Evolutionary conservation across 2,113 vertebrate species (phyloP), one percentile per base, ranked within the genome.

Genomic region (Brachypodius melanocephalos): DNA sequence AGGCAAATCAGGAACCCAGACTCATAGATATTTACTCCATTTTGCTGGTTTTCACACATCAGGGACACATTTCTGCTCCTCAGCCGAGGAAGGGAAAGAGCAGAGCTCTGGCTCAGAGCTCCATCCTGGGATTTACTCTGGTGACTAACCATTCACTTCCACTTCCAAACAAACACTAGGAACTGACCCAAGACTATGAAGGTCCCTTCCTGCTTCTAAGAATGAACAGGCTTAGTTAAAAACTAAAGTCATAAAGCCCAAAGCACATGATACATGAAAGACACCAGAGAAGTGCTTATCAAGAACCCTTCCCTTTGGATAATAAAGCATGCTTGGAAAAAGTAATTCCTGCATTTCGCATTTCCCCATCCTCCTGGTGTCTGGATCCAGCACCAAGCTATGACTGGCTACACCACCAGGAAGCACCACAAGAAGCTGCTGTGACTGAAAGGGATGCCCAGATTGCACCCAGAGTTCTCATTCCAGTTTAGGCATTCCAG

Each of bases 391-490:
- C 28, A 52, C 17, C 25, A n/a, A 61, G 59, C 25, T n/a, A 22
- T 0, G 11, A 45, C 51, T 0, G 7, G 32, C 55, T 29, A 52
- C 40, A 4, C 13, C 68, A 65, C 1, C 42, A 46, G 42, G 49
- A 46, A 61, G 42, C n/a, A 8, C 34, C 40, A 3, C 49, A 18
- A 29, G 6, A 34, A 66, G 43, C 28, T 71, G 49, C 65, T 48
- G 61, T 6, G 36, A 21, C 46, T 3, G 16, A 12, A 26, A 59
- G 21, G 17, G 21, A 38, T 19, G 15, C 21, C 25, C 54, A 86
- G 20, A 21, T 5, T 51, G 36, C 34, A 28, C 0, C 42, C 8
- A 1, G 12, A 43, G 32, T 1, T 24, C 14, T 2, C 0, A 6
- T 10, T n/a, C 61, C 88, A 40, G 28, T 14, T 19, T 0, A 43